Conservation (phyloP, 1,140 invertebrate genomes). For the Drosophila sproati region DNA sequence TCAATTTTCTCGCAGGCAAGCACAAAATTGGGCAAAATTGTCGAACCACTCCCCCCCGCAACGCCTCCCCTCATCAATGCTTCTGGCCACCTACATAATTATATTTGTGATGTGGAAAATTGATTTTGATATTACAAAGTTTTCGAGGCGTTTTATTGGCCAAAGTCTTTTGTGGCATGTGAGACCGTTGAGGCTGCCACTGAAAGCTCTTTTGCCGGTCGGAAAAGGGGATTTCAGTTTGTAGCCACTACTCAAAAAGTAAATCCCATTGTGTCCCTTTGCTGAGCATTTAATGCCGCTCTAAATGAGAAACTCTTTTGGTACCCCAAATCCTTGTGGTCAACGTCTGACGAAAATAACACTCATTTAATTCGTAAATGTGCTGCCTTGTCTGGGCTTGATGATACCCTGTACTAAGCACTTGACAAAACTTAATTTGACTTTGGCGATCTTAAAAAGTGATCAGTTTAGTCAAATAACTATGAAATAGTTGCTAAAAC, state of each 20-base stretch:
- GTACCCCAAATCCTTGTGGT: constrained; percentile 51
- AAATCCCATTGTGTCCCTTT: constrained; percentile 58
- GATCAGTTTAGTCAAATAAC: no score
- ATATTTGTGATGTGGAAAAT: constrained; percentile 51
- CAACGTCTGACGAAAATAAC: constrained; percentile 42
- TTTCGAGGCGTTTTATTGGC: constrained; percentile 38
- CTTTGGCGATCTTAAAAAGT: neutral
- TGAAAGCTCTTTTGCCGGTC: constrained; percentile 8
- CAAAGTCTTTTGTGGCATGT: constrained; percentile 14
- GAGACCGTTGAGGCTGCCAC: constrained; percentile 46
- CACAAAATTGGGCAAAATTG: constrained; percentile 59
- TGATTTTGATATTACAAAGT: constrained; percentile 71
- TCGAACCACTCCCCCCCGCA: constrained; percentile 36
- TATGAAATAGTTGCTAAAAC: no score
- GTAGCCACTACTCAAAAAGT: constrained; percentile 27
- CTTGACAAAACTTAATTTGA: no score
- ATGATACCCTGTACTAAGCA: constrained; percentile 13
- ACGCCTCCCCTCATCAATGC: neutral
- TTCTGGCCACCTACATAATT: constrained; percentile 45
- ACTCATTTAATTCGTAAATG: constrained; percentile 24
- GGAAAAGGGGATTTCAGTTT: constrained; percentile 27
- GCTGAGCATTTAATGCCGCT: constrained; percentile 75
- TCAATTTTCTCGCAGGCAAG: constrained; percentile 23
- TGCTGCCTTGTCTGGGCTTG: neutral
- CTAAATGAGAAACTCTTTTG: constrained; percentile 69